Evolutionary conservation across 92 coral and sea anemone genomes (phyloP).

Genomic region (Isaurus tuberculatus): DNA sequence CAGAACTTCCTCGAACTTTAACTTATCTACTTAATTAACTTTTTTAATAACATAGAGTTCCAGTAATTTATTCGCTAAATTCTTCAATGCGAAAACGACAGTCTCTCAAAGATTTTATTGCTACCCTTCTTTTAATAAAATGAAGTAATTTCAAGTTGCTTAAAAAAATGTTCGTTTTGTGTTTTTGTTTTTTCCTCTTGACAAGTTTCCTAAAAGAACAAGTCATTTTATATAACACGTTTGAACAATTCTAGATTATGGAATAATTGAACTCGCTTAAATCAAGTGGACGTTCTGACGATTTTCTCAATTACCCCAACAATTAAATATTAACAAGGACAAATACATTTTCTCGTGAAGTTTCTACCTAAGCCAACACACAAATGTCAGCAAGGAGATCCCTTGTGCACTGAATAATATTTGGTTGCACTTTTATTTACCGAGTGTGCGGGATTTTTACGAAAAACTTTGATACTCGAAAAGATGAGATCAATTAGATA

Average conservation of each 20-base stretch:
- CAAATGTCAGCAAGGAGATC: not conserved
- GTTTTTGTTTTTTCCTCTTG: too few species aligned
- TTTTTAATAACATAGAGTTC: too few species aligned
- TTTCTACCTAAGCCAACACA: not conserved
- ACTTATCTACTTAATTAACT: too few species aligned
- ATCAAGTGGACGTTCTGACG: not conserved
- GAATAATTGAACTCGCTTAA: not conserved
- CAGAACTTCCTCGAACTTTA: too few species aligned
- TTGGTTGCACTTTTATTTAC: not conserved
- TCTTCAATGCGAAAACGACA: too few species aligned
- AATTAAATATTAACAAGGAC: constrained; percentile 1
- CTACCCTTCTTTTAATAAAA: too few species aligned
- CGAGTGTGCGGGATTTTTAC: not conserved
- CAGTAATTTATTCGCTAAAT: too few species aligned
- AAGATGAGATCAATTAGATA: not conserved
- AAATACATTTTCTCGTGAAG: not conserved
- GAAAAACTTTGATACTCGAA: not conserved
- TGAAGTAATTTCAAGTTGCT: too few species aligned
- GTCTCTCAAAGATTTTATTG: too few species aligned
- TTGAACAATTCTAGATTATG: not conserved
- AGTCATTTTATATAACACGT: not conserved
- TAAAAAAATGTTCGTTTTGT: too few species aligned
- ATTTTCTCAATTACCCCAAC: not conserved
- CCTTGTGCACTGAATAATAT: not conserved
- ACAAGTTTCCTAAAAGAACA: not conserved